phyloP scores from a whole-genome alignment of 2,797 vertebrate genomes.

The Paratrypauchen microcephalus region DNA sequence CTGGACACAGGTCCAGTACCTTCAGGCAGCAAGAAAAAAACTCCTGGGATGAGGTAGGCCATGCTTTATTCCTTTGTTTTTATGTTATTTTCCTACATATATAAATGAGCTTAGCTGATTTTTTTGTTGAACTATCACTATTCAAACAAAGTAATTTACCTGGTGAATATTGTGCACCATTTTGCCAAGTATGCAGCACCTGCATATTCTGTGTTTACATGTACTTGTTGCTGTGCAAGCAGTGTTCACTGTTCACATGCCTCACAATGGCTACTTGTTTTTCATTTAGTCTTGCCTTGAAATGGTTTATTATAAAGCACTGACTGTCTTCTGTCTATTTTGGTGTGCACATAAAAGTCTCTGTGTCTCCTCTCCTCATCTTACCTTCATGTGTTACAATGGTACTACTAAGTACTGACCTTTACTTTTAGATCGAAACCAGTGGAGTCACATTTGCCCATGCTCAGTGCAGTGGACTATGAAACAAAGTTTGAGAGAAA shows the following conservation, averaged over 20 bases:
- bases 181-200: background rate
- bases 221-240: constrained; percentile 39
- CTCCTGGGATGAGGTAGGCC: constrained; percentile 54
- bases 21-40: constrained; percentile 61
- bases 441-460: constrained; percentile 73
- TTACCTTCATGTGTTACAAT: background rate
- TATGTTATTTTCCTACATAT: background rate
- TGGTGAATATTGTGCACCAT: background rate
- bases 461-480: constrained; percentile 71
- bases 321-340: background rate
- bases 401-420: constrained; percentile 27
- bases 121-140: background rate
- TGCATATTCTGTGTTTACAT: constrained; percentile 42
- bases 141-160: background rate
- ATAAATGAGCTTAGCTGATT: background rate
- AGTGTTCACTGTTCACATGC: background rate
- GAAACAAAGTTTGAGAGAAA: constrained; percentile 85
- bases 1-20: constrained; percentile 55
- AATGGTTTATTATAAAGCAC: background rate
- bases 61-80: background rate
- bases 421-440: constrained; percentile 79
- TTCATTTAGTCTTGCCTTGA: background rate
- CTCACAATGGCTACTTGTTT: background rate
- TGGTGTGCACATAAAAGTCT: background rate
- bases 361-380: background rate